These are phyloP conservation scores for Noctua janthe DNA, from an alignment of 2,888 invertebrate genomes.

Conservation along the genomic window DNA sequence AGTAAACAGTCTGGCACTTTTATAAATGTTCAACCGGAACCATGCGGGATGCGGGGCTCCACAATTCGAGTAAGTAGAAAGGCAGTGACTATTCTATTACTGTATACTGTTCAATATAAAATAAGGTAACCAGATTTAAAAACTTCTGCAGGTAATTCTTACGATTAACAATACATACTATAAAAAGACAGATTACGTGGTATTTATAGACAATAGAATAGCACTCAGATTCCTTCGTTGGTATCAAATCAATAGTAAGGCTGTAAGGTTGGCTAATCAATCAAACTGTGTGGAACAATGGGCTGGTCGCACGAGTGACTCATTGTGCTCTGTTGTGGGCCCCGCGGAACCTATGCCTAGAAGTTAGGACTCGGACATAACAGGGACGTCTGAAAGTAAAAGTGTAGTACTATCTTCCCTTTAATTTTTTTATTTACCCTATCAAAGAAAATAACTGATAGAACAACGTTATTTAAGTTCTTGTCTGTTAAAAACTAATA, in stretches of 20 bases:
- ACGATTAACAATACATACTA: constrained; percentile 14
- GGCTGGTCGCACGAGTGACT: constrained; percentile 45
- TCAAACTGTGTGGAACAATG: constrained; percentile 40
- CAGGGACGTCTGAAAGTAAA: neutral
- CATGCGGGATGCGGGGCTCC: neutral
- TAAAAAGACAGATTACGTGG: constrained; percentile 45
- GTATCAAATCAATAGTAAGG: constrained; percentile 54
- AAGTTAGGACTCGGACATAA: constrained; percentile 22
- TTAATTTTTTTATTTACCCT: neutral
- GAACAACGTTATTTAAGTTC: neutral
- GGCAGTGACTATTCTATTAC: neutral
- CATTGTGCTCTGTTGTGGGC: constrained; percentile 48
- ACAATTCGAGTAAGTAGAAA: neutral
- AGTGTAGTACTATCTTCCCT: neutral
- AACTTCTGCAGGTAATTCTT: neutral
- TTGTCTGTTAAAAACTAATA: neutral
- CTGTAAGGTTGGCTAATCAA: constrained; percentile 51
- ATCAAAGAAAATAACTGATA: neutral
- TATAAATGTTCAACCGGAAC: neutral
- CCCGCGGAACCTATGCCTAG: constrained; percentile 21
- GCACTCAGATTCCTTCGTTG: constrained; percentile 22
- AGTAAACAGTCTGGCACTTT: constrained; percentile 17
- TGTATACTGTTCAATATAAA: neutral
- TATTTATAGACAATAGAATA: constrained; percentile 53
- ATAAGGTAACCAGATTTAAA: neutral